A percentile compares a stretch with the other conserved stretches of the same genome.
These are phyloP conservation scores for Cephus nigrinus DNA, from an alignment of 2,888 invertebrate species.

Conservation along the genomic window DNA sequence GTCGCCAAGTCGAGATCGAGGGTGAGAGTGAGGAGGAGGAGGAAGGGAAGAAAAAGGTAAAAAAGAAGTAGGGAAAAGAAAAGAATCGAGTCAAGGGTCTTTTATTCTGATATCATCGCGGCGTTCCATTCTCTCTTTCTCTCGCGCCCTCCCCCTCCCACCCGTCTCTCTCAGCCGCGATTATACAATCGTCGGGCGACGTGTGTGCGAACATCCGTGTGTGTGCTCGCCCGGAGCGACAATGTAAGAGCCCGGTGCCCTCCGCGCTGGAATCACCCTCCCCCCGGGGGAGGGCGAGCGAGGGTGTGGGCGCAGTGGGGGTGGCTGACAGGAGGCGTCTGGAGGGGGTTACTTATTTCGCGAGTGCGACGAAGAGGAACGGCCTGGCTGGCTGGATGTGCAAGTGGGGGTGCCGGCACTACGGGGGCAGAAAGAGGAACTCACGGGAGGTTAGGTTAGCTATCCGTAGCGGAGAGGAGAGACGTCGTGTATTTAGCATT, in stretches of 20 bases:
- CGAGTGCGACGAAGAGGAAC: constrained; percentile 19
- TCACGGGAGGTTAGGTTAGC: constrained; percentile 18
- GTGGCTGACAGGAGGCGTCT: constrained; percentile 5
- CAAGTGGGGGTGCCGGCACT: constrained; percentile 26
- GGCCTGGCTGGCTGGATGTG: constrained; percentile 19
- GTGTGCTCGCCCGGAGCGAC: constrained; percentile 44
- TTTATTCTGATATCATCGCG: constrained; percentile 43
- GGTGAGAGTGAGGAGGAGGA: constrained; percentile 13
- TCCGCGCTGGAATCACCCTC: not conserved
- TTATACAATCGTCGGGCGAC: constrained; percentile 41
- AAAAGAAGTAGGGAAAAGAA: constrained; percentile 31
- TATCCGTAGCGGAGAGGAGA: constrained; percentile 44
- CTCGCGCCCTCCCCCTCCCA: not conserved
- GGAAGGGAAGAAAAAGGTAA: constrained; percentile 13
- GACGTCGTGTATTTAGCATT: constrained; percentile 57
- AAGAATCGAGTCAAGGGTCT: constrained; percentile 37
- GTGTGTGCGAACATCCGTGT: constrained; percentile 14
- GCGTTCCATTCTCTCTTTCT: constrained; percentile 28
- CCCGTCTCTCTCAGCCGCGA: constrained; percentile 25
- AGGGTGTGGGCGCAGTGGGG: constrained; percentile 10
- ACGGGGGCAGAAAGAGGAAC: constrained; percentile 22
- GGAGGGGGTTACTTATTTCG: constrained; percentile 29
- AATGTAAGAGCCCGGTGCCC: constrained; percentile 42
- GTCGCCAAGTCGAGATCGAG: too few relatives aligned
- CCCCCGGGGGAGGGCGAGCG: not conserved